Evolutionary conservation across 2,113 vertebrate species (phyloP).

Genomic region (Ailurus styani): DNA sequence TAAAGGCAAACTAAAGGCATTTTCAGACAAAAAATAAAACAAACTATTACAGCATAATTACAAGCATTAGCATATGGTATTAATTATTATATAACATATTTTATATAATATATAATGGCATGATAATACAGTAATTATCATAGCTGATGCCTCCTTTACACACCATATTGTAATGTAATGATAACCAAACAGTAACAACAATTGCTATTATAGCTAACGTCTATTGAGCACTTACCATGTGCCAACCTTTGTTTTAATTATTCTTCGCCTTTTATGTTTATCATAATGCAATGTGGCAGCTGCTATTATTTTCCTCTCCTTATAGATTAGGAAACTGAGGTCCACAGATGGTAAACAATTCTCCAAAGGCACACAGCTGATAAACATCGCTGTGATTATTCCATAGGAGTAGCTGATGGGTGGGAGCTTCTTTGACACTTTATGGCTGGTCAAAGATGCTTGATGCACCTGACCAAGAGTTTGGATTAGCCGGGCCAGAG

Average conservation of each 20-base stretch:
- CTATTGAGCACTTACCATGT: background rate
- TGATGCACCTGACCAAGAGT: background rate
- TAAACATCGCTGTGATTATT: background rate
- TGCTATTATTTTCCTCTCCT: conserved; percentile 14
- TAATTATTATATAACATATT: background rate
- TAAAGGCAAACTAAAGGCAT: background rate
- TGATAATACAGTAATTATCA: background rate
- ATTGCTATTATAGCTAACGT: background rate
- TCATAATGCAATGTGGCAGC: background rate
- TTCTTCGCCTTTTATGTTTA: background rate
- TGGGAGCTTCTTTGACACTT: background rate
- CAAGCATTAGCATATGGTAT: background rate
- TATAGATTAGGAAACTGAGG: background rate
- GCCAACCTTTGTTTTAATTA: background rate
- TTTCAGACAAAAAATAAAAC: background rate
- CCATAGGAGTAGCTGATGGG: background rate
- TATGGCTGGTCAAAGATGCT: background rate
- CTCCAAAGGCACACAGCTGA: background rate
- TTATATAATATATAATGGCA: background rate
- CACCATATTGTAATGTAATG: background rate
- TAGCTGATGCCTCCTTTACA: background rate
- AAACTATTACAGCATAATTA: background rate
- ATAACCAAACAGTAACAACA: background rate
- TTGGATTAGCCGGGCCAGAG: background rate
- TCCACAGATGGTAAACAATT: background rate